Evolutionary conservation across 2,113 vertebrate species (phyloP).

Genomic region (Eptesicus fuscus): DNA sequence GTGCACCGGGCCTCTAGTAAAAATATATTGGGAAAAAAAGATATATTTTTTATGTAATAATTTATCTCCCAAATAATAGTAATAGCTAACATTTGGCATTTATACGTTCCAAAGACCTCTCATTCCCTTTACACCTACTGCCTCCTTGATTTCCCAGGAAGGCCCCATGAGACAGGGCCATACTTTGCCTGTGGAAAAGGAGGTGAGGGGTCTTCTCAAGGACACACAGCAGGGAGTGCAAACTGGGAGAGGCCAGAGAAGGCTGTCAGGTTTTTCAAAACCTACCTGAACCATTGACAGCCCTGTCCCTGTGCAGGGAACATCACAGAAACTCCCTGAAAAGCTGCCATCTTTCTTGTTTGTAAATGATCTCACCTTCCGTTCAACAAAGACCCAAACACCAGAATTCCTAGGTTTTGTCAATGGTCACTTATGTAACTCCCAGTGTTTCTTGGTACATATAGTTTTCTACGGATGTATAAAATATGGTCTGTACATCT

Average conservation of each 20-base stretch:
- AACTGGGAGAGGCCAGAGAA: not conserved
- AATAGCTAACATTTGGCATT: rapidly evolving
- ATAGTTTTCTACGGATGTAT: rapidly evolving
- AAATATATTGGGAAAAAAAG: not conserved
- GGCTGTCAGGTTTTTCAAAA: not conserved
- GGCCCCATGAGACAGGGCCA: rapidly evolving
- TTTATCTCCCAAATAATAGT: not conserved
- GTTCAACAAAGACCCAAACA: rapidly evolving
- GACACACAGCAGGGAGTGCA: not conserved
- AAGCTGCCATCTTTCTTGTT: rapidly evolving
- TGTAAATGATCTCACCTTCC: too few relatives aligned
- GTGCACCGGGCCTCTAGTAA: too few relatives aligned
- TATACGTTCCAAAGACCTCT: rapidly evolving
- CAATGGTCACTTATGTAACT: rapidly evolving
- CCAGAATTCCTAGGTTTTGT: rapidly evolving
- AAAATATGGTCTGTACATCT: rapidly evolving
- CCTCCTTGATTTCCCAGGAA: not conserved
- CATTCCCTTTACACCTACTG: rapidly evolving
- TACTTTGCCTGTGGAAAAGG: rapidly evolving
- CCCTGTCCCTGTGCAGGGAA: not conserved
- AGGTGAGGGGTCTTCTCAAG: too few relatives aligned
- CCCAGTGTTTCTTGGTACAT: rapidly evolving
- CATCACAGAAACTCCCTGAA: too few relatives aligned
- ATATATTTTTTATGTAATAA: rapidly evolving
- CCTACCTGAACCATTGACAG: not conserved